These are phyloP conservation scores for Salvelinus sp. DNA, from an alignment of 2,113 vertebrate genomes.

Conservation along the genomic window DNA sequence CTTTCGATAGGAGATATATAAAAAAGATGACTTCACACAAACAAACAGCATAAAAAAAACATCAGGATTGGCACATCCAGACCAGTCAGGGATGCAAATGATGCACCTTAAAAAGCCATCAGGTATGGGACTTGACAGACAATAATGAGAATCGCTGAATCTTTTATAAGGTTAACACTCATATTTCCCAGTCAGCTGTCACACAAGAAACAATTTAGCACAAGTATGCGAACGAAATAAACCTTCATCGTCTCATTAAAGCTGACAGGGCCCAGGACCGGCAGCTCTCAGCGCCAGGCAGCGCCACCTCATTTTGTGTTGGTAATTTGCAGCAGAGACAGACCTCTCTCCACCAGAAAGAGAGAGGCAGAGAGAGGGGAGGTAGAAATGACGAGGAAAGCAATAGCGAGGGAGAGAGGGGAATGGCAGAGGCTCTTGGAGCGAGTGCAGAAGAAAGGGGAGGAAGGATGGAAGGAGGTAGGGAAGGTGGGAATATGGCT, in stretches of 20 bases:
- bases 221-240: conserved; percentile 83
- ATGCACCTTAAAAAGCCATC: conserved; percentile 84
- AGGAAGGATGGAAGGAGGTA: conserved; percentile 65
- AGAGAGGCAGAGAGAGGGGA: conserved; percentile 27
- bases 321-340: conserved; percentile 92
- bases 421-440: conserved; percentile 70
- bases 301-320: conserved; percentile 94
- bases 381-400: conserved; percentile 69
- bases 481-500: conserved; percentile 87
- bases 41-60: conserved; percentile 55
- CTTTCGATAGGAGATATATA: conserved; percentile 60
- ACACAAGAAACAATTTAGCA: conserved; percentile 99
- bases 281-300: conserved; percentile 71
- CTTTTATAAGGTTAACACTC: conserved; percentile 99
- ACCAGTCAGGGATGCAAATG: conserved; percentile 92
- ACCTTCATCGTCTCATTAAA: conserved; percentile 99
- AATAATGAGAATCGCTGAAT: conserved; percentile 99
- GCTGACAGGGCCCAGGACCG: conserved; percentile 92
- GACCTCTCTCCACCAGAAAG: conserved; percentile 57
- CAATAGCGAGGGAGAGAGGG: conserved; percentile 51
- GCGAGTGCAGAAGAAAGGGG: conserved; percentile 65
- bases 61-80: conserved; percentile 53
- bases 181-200: conserved; percentile 97
- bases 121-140: conserved; percentile 96
- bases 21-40: conserved; percentile 67